These are phyloP conservation scores for Clepsis dumicolana DNA, from an alignment of 2,888 invertebrate species.

Conservation along the genomic window DNA sequence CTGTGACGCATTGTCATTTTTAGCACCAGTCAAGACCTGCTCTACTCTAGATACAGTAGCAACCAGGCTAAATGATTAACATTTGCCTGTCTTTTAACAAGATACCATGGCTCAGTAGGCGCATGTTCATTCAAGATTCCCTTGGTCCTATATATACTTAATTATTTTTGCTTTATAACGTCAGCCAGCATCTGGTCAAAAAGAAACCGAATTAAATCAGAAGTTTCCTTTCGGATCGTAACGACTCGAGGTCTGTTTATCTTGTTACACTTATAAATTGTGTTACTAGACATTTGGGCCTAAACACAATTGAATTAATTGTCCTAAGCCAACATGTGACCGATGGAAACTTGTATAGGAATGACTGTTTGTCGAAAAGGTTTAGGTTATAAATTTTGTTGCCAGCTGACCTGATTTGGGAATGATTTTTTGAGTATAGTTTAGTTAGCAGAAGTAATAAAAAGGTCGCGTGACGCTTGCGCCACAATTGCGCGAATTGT, in stretches of 20 bases:
- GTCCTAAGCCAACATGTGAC: constrained; percentile 33
- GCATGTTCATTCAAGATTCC: background rate
- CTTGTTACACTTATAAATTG: constrained; percentile 39
- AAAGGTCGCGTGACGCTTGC: no score
- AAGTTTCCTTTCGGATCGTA: constrained; percentile 16
- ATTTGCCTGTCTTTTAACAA: no score
- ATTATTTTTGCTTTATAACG: background rate
- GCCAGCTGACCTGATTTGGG: background rate
- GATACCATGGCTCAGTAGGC: no score
- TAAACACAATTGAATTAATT: constrained; percentile 25
- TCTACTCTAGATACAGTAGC: no score
- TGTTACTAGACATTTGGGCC: constrained; percentile 30
- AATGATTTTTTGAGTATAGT: no score
- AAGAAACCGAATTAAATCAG: constrained; percentile 8
- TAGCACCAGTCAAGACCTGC: no score
- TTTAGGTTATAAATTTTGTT: background rate
- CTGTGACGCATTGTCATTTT: no score
- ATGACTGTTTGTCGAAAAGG: background rate
- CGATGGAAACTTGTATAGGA: background rate
- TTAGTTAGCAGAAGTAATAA: no score
- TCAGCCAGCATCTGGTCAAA: background rate
- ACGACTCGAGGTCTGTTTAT: constrained; percentile 18
- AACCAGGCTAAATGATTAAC: no score
- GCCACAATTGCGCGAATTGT: no score
- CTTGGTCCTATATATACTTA: background rate